Percentiles rank a stretch among this genome's conserved stretches.
Evolutionary conservation across 2,888 invertebrate genomes (phyloP).

Genomic region (Drosophila acutilabella): DNA sequence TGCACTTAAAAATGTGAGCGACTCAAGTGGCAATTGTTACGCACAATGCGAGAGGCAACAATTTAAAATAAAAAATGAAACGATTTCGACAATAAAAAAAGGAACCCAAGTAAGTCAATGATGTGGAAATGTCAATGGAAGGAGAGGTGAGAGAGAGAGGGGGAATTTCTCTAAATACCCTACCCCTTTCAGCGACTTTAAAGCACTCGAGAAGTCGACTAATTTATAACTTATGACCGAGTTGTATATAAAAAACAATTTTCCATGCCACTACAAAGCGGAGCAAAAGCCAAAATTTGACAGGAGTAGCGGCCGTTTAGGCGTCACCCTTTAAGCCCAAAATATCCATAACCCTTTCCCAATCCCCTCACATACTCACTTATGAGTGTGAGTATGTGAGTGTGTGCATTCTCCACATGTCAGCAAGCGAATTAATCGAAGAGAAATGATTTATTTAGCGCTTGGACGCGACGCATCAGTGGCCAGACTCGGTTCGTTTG

Average conservation of each 20-base stretch:
- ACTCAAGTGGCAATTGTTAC: conserved; percentile 65
- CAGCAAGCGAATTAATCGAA: conserved; percentile 85
- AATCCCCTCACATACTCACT: conserved; percentile 8
- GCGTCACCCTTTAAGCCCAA: conserved; percentile 57
- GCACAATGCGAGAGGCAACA: conserved; percentile 58
- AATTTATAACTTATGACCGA: conserved; percentile 82
- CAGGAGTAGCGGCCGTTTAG: conserved; percentile 78
- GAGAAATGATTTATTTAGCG: conserved; percentile 85
- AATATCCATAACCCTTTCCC: conserved; percentile 43
- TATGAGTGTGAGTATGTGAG: conserved; percentile 45
- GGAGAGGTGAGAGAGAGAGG: conserved; percentile 4
- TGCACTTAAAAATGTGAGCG: conserved; percentile 69
- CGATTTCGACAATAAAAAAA: conserved; percentile 37
- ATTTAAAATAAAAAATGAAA: conserved; percentile 45
- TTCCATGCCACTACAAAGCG: conserved; percentile 84
- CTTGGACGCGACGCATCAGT: conserved; percentile 73
- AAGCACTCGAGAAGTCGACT: conserved; percentile 76
- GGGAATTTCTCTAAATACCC: conserved; percentile 19
- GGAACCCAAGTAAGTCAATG: conserved; percentile 63
- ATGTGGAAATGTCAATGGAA: conserved; percentile 72
- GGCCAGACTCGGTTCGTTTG: conserved; percentile 53
- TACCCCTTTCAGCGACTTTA: conserved; percentile 60
- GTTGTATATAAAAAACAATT: conserved; percentile 82
- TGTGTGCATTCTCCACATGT: conserved; percentile 80
- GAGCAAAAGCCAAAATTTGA: conserved; percentile 83